Base-by-base conservation (phyloP, 2,888 invertebrate species). In the Ennomos quercinarius region DNA sequence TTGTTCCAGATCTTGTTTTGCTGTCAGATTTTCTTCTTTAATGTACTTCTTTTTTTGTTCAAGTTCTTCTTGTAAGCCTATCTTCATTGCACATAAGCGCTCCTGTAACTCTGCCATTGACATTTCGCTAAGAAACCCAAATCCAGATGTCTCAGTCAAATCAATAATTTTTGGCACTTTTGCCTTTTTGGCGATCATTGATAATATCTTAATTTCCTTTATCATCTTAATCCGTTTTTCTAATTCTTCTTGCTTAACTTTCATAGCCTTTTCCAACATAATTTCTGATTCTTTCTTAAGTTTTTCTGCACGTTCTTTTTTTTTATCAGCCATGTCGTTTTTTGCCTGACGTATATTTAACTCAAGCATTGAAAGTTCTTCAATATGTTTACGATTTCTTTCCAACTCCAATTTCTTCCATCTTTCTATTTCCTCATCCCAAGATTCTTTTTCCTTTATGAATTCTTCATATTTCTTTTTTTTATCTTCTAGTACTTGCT, bases 41-140 rank as follows among this genome's bases (percentile, higher is more conserved):
- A 95, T 93, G n/a, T 64, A 45, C 52, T 78, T 77, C 63, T 81
- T 89, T 70, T 94, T 93, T 45, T 73, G 82, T 54, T 94, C 88
- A 13, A 95, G 71, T 72, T 94, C 93, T 57, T 94, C 93, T 62
- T 91, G 80, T 61, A 94, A 78, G 12, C 84, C 83, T 36, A 93
- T 86, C 78, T 93, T 94, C 68, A 93, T 80, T 27, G 88, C 71
- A 51, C 70, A 76, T 38, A 95, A 72, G 52, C 94, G 84, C 76
- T 95, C 94, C 72, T 94, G 93, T 48, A 95, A 74, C 79, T 95
- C 95, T 8, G 93, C 93, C 47, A 95, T 88, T 0, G 95, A 95
- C 95, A 95, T 95, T 86, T 95, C 95, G 77, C 94, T 94, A 34
- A 95, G 71, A 10, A 95, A 83, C 0, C 95, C 95, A 11, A 94